These are phyloP conservation scores for Pangasius krempfi DNA, from an alignment of 2,797 vertebrate species.

Conservation along the genomic window DNA sequence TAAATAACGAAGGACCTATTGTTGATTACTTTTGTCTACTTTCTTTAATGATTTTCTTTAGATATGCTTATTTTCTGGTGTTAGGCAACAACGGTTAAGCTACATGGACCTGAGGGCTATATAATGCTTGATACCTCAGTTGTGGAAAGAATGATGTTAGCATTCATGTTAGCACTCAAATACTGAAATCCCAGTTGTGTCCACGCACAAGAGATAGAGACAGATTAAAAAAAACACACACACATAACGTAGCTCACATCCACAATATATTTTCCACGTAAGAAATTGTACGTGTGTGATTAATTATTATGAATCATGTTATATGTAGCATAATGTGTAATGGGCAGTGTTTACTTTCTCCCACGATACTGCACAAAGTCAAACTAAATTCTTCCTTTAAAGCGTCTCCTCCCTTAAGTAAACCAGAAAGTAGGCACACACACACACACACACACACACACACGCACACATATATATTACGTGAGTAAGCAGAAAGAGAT, in stretches of 20 bases:
- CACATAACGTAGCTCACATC: neutral
- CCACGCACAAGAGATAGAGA: neutral
- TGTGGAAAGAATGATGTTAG: neutral
- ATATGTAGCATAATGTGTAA: slow-evolving; percentile 30
- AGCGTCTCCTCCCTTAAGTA: slow-evolving; percentile 49
- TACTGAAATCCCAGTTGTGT: neutral
- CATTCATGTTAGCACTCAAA: neutral
- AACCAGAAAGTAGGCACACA: slow-evolving; percentile 27
- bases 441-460: neutral
- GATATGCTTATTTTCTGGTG: neutral
- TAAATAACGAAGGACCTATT: neutral
- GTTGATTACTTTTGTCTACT: neutral
- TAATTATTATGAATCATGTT: slow-evolving; percentile 15
- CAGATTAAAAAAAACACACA: neutral
- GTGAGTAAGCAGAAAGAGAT: neutral
- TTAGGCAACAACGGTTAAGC: neutral
- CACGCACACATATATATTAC: neutral
- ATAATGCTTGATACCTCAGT: neutral
- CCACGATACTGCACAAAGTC: slow-evolving; percentile 16
- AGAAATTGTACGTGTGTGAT: neutral
- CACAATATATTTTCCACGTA: neutral
- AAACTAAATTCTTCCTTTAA: slow-evolving; percentile 45
- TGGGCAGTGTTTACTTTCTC: slow-evolving; percentile 36
- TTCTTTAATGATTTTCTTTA: neutral
- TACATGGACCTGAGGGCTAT: neutral